phyloP scores from a whole-genome alignment of 2,113 vertebrate species.

The Calidris pugnax region DNA sequence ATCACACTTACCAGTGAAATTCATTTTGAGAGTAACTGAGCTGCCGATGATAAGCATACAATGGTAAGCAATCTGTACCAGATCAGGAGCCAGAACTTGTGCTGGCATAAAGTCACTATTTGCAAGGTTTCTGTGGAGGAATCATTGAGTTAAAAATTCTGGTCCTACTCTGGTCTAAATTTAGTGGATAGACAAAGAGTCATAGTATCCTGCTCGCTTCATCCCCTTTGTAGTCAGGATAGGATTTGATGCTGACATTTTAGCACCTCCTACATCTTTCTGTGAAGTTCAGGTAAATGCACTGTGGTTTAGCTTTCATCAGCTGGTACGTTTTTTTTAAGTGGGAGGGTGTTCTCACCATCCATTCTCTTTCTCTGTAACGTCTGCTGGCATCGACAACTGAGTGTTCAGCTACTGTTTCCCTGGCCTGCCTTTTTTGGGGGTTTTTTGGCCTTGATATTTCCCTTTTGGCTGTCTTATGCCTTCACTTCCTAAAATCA shows the following conservation, averaged over 20 bases:
- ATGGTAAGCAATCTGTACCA: background rate
- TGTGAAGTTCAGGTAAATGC: background rate
- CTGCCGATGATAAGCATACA: background rate
- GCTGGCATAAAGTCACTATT: background rate
- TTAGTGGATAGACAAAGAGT: background rate
- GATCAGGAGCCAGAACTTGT: background rate
- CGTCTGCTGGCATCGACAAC: background rate
- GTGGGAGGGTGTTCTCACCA: background rate
- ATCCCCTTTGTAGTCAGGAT: background rate
- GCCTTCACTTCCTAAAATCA: background rate
- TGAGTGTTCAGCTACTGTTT: background rate
- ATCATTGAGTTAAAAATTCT: background rate
- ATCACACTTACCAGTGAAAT: background rate
- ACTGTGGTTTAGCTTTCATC: background rate
- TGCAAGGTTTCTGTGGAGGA: background rate
- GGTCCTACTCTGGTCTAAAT: background rate
- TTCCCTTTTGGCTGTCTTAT: background rate
- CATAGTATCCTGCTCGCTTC: background rate
- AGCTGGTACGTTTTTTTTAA: background rate
- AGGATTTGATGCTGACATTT: background rate
- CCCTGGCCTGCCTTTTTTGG: background rate
- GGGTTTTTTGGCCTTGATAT: background rate
- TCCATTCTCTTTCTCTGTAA: background rate
- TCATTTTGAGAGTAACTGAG: background rate
- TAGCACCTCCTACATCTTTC: background rate